Evolutionary conservation across 2,797 vertebrate species (phyloP).

Genomic region (Paguma larvata): DNA sequence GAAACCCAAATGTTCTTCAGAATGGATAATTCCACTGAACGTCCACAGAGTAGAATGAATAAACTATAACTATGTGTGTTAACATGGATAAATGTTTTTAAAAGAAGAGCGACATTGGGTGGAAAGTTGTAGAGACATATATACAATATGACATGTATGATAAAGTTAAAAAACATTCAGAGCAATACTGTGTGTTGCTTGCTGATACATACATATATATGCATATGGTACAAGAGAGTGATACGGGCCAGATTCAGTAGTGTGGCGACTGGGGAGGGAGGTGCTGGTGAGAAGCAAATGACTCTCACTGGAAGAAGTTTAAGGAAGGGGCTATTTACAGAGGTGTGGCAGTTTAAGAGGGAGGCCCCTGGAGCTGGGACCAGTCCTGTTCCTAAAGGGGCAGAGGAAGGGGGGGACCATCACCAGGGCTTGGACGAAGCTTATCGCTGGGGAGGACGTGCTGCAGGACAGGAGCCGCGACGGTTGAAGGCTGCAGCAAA

Average conservation of each 20-base stretch:
- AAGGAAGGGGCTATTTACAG: background rate
- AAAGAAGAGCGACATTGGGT: background rate
- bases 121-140: background rate
- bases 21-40: background rate
- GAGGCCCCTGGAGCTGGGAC: background rate
- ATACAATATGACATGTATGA: background rate
- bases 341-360: background rate
- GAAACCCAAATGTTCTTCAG: background rate
- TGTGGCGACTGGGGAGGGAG: background rate
- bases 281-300: background rate
- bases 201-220: background rate
- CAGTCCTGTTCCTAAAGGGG: background rate
- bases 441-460: background rate
- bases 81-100: background rate
- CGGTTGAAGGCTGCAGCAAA: background rate
- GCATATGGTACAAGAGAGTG: background rate
- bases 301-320: background rate
- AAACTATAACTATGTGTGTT: background rate
- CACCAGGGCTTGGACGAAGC: background rate
- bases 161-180: background rate
- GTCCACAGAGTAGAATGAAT: background rate
- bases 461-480: too few species aligned
- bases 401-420: background rate
- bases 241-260: background rate
- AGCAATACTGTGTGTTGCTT: background rate